phyloP scores from a whole-genome alignment of 2,888 invertebrate genomes.

The Taenaris catops region DNA sequence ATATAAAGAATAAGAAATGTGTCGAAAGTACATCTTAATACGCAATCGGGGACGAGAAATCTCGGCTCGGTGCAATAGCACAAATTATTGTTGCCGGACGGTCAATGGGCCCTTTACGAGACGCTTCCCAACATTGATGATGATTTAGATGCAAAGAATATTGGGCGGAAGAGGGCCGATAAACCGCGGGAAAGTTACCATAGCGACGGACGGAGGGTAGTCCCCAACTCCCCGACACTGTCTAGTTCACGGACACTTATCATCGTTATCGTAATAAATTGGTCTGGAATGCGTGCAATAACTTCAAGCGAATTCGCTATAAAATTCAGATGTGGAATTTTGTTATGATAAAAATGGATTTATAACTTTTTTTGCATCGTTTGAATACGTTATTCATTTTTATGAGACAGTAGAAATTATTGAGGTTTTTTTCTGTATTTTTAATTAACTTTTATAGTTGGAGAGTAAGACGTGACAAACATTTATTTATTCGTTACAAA shows the following conservation, averaged over 20 bases:
- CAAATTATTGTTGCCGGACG: constrained; percentile 51
- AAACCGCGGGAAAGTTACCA: constrained; percentile 56
- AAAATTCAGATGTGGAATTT: constrained; percentile 41
- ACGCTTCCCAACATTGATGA: constrained; percentile 66
- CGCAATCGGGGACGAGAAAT: constrained; percentile 30
- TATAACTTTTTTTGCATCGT: constrained; percentile 24
- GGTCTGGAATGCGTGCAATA: constrained; percentile 67
- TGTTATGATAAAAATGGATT: constrained; percentile 28
- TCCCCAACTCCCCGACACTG: constrained; percentile 43
- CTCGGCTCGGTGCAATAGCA: constrained; percentile 35
- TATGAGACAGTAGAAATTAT: constrained; percentile 10
- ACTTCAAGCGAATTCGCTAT: constrained; percentile 56
- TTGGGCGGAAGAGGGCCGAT: constrained; percentile 58
- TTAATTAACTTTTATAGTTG: too few species aligned
- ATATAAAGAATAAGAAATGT: constrained; percentile 31
- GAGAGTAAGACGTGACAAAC: too few species aligned
- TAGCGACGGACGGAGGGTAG: constrained; percentile 43
- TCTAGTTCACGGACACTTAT: constrained; percentile 73
- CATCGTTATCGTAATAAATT: constrained; percentile 75
- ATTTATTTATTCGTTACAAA: not conserved
- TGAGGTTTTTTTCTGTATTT: constrained; percentile 11
- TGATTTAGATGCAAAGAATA: constrained; percentile 75
- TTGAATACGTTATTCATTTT: constrained; percentile 19
- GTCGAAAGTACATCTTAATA: constrained; percentile 35
- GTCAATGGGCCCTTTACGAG: constrained; percentile 70